Conservation (phyloP, 2,888 invertebrate genomes). For the Carabus problematicus region DNA sequence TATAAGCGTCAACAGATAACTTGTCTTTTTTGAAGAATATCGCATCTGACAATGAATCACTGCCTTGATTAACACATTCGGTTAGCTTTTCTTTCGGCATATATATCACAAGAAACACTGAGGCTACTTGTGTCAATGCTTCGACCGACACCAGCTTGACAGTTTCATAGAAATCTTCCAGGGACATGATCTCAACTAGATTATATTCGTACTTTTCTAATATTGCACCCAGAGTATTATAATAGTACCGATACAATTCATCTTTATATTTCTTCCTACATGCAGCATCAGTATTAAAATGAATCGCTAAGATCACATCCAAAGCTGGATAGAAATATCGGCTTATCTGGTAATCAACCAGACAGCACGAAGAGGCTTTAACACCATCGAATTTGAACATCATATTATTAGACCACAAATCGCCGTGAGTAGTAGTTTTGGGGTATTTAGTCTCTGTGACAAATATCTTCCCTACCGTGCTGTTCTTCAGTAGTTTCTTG, state of each 20-base stretch:
- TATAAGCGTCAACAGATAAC: neutral
- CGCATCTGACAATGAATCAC: neutral
- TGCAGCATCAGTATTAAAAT: constrained; percentile 49
- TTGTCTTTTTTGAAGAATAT: neutral
- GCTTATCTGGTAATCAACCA: constrained; percentile 53
- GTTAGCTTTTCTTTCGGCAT: constrained; percentile 13
- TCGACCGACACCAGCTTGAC: neutral
- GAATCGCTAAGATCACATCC: constrained; percentile 52
- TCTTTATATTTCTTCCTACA: constrained; percentile 48
- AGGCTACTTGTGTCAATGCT: neutral
- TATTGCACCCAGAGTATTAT: constrained; percentile 46
- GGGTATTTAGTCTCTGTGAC: neutral
- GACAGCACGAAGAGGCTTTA: constrained; percentile 45
- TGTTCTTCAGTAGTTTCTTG: neutral
- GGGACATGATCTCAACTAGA: constrained; percentile 44
- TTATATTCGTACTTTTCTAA: constrained; percentile 43
- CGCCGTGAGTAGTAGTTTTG: neutral
- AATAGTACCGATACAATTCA: constrained; percentile 51
- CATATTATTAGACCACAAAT: constrained; percentile 11
- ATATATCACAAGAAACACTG: neutral
- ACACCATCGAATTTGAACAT: constrained; percentile 25
- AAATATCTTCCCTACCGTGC: neutral
- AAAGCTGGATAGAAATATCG: constrained; percentile 51
- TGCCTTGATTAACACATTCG: constrained; percentile 19
- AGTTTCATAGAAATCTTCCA: constrained; percentile 14